These are phyloP conservation scores for Bugula neritina DNA, from an alignment of 2,888 invertebrate genomes.

Conservation along the genomic window DNA sequence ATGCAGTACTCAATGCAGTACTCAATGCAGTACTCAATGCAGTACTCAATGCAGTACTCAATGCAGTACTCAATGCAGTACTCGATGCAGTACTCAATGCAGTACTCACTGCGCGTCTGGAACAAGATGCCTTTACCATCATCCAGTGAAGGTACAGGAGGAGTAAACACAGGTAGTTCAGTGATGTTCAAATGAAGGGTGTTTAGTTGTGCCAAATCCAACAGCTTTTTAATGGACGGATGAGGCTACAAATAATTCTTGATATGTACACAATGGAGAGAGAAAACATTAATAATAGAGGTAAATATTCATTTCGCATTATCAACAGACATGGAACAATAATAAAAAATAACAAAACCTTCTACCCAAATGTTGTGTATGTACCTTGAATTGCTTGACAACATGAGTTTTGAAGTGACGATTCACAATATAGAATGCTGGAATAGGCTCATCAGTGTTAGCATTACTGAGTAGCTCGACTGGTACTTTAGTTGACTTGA, in stretches of 20 bases:
- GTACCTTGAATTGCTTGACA: slow-evolving; percentile 41
- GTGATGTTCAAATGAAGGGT: slow-evolving; percentile 61
- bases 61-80: too few relatives aligned
- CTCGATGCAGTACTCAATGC: too few relatives aligned
- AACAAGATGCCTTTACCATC: not conserved
- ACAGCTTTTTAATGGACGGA: slow-evolving; percentile 67
- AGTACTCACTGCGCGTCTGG: not conserved
- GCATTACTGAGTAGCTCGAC: slow-evolving; percentile 62
- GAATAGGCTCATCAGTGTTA: slow-evolving; percentile 33
- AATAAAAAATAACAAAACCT: too few relatives aligned
- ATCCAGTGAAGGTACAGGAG: slow-evolving; percentile 78
- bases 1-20: too few relatives aligned
- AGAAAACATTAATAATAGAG: too few relatives aligned
- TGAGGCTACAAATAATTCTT: slow-evolving; percentile 72
- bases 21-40: too few relatives aligned
- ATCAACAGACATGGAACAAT: too few relatives aligned
- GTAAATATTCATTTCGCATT: too few relatives aligned
- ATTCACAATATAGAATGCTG: slow-evolving; percentile 42
- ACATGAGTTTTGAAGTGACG: slow-evolving; percentile 32
- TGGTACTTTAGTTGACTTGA: slow-evolving; percentile 77
- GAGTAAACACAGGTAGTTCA: slow-evolving; percentile 69
- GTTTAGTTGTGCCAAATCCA: slow-evolving; percentile 60
- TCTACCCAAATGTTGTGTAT: too few relatives aligned
- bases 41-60: too few relatives aligned
- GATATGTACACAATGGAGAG: too few relatives aligned